A percentile compares a stretch with the other conserved stretches of the same genome.
These are phyloP conservation scores for Hipparchia semele DNA, from an alignment of 2,888 invertebrate species.

Conservation along the genomic window DNA sequence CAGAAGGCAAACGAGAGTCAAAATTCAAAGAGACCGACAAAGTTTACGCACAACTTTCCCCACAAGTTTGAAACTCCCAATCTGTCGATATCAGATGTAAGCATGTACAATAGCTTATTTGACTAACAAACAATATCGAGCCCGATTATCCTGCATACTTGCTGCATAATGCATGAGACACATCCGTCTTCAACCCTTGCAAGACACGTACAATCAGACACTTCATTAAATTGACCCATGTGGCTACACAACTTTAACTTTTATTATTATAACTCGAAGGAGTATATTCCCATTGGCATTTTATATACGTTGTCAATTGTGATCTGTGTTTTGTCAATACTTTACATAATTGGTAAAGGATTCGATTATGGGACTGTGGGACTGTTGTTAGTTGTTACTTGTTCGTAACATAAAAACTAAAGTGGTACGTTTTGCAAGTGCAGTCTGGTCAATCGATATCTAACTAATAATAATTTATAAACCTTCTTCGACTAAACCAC, in stretches of 20 bases:
- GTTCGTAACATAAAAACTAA: not conserved
- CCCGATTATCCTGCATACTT: constrained; percentile 62
- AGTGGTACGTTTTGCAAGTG: not conserved
- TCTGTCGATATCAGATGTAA: constrained; percentile 59
- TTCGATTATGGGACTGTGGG: constrained; percentile 14
- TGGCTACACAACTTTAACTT: constrained; percentile 7
- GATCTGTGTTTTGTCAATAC: constrained; percentile 6
- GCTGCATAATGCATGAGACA: constrained; percentile 71
- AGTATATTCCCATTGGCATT: constrained; percentile 1
- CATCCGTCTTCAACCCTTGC: constrained; percentile 57
- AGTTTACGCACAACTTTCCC: constrained; percentile 25
- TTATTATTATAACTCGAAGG: not conserved
- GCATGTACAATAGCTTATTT: constrained; percentile 74
- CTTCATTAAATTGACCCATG: constrained; percentile 33
- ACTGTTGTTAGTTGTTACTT: not conserved
- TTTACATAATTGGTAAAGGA: constrained; percentile 13
- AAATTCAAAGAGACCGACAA: constrained; percentile 10
- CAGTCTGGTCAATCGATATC: not conserved
- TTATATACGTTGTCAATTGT: not conserved
- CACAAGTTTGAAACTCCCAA: constrained; percentile 35
- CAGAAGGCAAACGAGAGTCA: constrained; percentile 2
- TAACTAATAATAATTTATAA: not conserved
- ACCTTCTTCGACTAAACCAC: no score
- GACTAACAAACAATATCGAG: constrained; percentile 77
- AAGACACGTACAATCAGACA: constrained; percentile 42